Evolutionary conservation across 2,888 invertebrate species (phyloP).

Genomic region (Lapara coniferarum): DNA sequence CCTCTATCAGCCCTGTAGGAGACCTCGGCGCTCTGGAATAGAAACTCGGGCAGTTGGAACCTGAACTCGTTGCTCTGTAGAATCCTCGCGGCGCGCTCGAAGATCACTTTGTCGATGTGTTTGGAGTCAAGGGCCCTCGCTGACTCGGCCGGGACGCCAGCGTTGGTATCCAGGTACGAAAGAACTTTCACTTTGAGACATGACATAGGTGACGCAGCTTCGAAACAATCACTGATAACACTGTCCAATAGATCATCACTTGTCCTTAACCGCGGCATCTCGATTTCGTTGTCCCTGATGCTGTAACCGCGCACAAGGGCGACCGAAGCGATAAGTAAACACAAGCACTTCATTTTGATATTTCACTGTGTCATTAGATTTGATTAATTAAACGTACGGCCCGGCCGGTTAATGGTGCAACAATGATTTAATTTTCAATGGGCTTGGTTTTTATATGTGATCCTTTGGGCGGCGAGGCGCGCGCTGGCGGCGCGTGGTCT

Average conservation of each 20-base stretch:
- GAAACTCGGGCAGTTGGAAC: constrained; percentile 87
- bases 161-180: constrained; percentile 88
- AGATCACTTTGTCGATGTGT: constrained; percentile 89
- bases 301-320: constrained; percentile 76
- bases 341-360: constrained; percentile 77
- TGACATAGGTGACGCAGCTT: constrained; percentile 85
- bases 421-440: constrained; percentile 84
- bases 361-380: constrained; percentile 76
- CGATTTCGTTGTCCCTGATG: constrained; percentile 83
- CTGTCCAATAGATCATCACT: constrained; percentile 88
- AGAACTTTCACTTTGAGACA: constrained; percentile 91
- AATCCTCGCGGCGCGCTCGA: constrained; percentile 88
- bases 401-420: constrained; percentile 78
- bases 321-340: constrained; percentile 80
- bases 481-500: constrained; percentile 62
- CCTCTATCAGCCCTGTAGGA: constrained; percentile 87
- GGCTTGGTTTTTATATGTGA: constrained; percentile 87
- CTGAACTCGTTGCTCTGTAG: constrained; percentile 89
- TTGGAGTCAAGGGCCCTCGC: constrained; percentile 84
- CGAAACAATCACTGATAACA: constrained; percentile 89
- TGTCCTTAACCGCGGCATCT: constrained; percentile 82
- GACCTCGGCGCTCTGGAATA: constrained; percentile 87
- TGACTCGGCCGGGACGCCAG: constrained; percentile 85
- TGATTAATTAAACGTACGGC: constrained; percentile 76
- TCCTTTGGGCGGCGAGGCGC: constrained; percentile 82